A percentile compares a stretch with the other conserved stretches of the same genome.
phyloP scores from a whole-genome alignment of 2,888 invertebrate species.

The Geotrupes spiniger region DNA sequence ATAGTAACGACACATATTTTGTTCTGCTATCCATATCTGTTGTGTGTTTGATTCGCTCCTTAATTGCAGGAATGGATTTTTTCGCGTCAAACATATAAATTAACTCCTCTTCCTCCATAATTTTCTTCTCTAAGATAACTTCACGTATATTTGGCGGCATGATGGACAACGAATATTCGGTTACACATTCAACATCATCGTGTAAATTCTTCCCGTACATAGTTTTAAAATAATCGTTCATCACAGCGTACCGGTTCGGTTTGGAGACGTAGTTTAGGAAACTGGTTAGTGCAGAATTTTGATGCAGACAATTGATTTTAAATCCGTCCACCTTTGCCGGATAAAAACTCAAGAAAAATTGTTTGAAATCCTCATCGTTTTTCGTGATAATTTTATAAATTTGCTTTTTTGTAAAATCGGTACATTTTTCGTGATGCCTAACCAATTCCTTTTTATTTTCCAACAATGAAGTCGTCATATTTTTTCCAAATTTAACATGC shows the following conservation, averaged over 20 bases:
- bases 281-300: conserved; percentile 1
- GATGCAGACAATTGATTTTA: too few relatives aligned
- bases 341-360: not conserved
- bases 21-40: not conserved
- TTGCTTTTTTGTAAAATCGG: too few relatives aligned
- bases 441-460: not conserved
- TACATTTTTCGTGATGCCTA: not conserved
- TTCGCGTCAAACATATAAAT: conserved; percentile 3
- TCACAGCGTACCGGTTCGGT: not conserved
- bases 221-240: not conserved
- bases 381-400: too few relatives aligned
- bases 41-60: conserved; percentile 5
- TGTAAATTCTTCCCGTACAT: conserved; percentile 5
- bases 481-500: not conserved
- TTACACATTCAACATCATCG: not conserved
- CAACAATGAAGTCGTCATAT: not conserved
- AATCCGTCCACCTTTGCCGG: not conserved
- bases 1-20: not conserved
- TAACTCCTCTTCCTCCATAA: conserved; percentile 7
- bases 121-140: not conserved
- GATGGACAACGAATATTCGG: not conserved
- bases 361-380: too few relatives aligned
- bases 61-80: conserved; percentile 13
- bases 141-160: not conserved
- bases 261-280: not conserved